Evolutionary conservation across 2,113 vertebrate genomes (phyloP).

Genomic region (Drymodes brunneopygia): DNA sequence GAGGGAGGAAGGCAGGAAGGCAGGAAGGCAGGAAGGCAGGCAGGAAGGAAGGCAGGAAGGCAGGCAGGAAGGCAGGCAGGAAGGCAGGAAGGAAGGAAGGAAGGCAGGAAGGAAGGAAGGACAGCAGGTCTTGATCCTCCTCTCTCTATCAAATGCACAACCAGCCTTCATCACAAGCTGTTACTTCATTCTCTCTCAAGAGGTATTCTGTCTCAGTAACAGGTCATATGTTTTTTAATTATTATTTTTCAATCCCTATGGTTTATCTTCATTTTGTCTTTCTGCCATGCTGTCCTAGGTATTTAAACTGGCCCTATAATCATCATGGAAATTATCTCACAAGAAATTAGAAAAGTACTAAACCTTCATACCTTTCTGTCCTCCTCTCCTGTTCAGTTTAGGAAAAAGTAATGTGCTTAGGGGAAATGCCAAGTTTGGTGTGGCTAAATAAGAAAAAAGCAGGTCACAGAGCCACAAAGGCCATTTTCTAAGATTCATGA

Average conservation of each 20-base stretch:
- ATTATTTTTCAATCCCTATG: background rate
- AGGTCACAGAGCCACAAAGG: background rate
- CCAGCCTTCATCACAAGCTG: background rate
- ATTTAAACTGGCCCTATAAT: background rate
- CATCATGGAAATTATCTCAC: background rate
- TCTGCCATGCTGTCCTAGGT: background rate
- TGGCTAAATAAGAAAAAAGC: background rate
- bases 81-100: too few relatives aligned
- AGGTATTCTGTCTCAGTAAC: background rate
- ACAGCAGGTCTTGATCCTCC: background rate
- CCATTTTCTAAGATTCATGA: background rate
- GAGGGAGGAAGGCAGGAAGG: too few relatives aligned
- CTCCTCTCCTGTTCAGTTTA: background rate
- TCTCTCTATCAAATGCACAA: background rate
- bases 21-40: too few relatives aligned
- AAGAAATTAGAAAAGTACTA: background rate
- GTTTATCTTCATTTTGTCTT: background rate
- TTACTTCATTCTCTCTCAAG: background rate
- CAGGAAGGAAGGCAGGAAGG: background rate
- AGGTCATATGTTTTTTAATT: background rate
- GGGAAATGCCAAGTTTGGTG: background rate
- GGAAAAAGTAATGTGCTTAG: background rate
- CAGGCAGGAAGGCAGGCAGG: too few relatives aligned
- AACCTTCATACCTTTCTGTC: background rate
- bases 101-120: background rate